Conservation (phyloP, 2,113 vertebrate genomes). For the Astatotilapia flaviijosephi region DNA sequence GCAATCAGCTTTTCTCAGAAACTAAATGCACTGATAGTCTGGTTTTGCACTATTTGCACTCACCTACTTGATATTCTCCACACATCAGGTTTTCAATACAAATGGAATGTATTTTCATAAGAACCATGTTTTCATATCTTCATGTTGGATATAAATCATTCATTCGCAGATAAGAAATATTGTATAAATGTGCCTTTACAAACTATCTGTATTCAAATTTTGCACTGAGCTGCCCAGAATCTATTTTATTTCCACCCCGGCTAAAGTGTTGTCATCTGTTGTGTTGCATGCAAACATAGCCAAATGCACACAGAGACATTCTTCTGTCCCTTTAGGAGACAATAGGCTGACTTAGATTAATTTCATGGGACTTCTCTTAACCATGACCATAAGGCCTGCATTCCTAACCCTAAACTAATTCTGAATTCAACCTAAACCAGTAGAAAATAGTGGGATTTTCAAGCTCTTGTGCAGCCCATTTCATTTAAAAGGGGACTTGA, state of each 20-base stretch:
- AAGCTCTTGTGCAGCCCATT: background rate
- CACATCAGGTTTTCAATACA: background rate
- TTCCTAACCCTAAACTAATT: background rate
- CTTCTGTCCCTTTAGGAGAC: background rate
- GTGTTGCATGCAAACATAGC: background rate
- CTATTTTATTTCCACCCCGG: background rate
- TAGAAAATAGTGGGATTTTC: background rate
- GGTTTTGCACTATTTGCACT: background rate
- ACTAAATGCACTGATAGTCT: background rate
- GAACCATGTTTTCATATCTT: background rate
- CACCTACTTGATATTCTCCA: background rate
- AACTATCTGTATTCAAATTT: slow-evolving; percentile 18
- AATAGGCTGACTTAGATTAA: background rate
- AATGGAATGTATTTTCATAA: background rate
- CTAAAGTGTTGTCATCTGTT: background rate
- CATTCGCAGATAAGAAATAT: background rate
- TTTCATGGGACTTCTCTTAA: background rate
- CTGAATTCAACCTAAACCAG: background rate
- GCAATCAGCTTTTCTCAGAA: background rate
- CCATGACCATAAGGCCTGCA: background rate
- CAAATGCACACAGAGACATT: background rate
- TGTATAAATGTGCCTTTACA: background rate
- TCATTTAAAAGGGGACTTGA: background rate
- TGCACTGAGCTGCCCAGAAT: background rate
- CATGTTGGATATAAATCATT: background rate